Evolutionary conservation across 1,140 invertebrate species (phyloP), one percentile per base, ranked within the genome.

Genomic region (Samia ricini): DNA sequence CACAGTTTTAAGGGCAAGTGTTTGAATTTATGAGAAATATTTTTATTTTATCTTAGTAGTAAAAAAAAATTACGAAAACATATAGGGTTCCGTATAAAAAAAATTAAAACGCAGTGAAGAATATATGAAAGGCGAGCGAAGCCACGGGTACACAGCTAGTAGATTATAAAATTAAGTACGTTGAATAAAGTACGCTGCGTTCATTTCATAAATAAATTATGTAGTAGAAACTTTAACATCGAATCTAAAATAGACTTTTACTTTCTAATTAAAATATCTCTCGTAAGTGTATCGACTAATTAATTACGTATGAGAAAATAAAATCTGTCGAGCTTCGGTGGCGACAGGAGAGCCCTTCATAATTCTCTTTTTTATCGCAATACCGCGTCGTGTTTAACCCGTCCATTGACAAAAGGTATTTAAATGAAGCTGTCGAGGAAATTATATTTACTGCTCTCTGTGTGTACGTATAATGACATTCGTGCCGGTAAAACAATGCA

Each of bases 361-460:
- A 85, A 83, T 74, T 90, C 88, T 90, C 88, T 90, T 88, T 89
- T 90, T 90, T 86, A 88, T 85, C 79, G 80, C 73, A 59, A 60
- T 72, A 63, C 60, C 69, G 64, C 73, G 77, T 74, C 83, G 74
- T 83, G 81, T 84, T 59, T 81, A 90, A 90, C 88, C 86, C 88
- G 82, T 90, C 87, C 86, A 84, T 88, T 89, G 88, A 90, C 88
- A 90, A 90, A 90, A 90, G 88, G 88, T 88, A 90, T 90, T 90
- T 89, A 89, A 90, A 90, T 89, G 71, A 89, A 90, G 82, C 86
- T 90, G 88, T 90, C 88, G 70, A 61, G 70, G 76, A 76, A 79
- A 76, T 78, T 66, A 88, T 88, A 90, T 88, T 88, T 88, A 88
- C 79, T 84, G 83, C 83, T 52, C 51, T n/a, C n/a, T n/a, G n/a